Percentiles rank a stretch among this genome's conserved stretches.
Evolutionary conservation across 2,888 invertebrate species (phyloP).

Genomic region (Polymixis lichenea): DNA sequence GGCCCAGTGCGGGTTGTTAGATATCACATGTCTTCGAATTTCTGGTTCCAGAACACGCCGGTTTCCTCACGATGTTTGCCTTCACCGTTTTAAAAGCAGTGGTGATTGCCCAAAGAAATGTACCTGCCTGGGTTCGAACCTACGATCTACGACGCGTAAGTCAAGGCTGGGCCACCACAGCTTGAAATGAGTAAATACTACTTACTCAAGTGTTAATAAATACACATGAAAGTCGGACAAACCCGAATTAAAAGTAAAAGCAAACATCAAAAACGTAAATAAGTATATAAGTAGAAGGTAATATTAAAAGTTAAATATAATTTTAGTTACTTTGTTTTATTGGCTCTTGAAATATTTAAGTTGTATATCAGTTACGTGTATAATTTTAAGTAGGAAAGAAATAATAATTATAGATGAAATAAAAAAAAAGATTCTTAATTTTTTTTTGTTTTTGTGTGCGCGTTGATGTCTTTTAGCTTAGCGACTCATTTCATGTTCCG

Average conservation of each 20-base stretch:
- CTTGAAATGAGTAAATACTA: too few relatives aligned
- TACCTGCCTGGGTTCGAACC: too few relatives aligned
- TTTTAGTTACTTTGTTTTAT: neutral
- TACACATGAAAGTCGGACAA: neutral
- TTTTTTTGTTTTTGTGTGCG: neutral
- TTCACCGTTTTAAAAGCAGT: too few relatives aligned
- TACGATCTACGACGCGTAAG: too few relatives aligned
- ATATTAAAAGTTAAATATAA: neutral
- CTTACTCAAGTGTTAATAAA: neutral
- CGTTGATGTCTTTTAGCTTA: conserved; percentile 63
- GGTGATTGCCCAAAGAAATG: too few relatives aligned
- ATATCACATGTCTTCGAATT: too few relatives aligned
- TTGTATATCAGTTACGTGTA: neutral
- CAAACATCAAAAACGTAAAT: neutral
- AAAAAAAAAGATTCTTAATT: neutral
- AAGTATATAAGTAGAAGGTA: neutral
- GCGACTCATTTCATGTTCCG: neutral
- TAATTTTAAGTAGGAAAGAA: neutral
- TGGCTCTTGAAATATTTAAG: neutral
- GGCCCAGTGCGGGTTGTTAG: too few relatives aligned
- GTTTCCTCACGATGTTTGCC: too few relatives aligned
- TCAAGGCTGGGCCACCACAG: too few relatives aligned
- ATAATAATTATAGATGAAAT: neutral
- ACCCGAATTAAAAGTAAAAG: neutral
- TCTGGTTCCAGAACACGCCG: too few relatives aligned